Evolutionary conservation across 2,113 vertebrate genomes (phyloP), one percentile per base, ranked within the genome.

Genomic region (Melanerpes formicivorus): DNA sequence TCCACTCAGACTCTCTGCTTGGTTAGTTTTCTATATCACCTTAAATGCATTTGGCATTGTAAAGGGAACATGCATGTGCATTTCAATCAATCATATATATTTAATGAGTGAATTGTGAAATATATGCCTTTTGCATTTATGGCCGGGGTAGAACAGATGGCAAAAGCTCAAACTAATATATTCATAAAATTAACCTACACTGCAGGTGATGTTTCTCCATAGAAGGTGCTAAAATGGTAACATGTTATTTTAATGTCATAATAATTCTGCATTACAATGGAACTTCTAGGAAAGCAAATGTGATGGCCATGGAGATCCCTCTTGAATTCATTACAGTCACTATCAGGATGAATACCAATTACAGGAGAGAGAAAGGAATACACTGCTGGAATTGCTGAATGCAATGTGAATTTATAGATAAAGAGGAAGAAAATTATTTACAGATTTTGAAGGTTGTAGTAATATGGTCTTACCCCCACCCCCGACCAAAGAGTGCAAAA

Each of bases 101-200:
- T 80, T 90, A 95, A 96, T 92, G 82, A 94, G 86, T 75, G 83
- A 95, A 93, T 86, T 96, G 87, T 84, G 76, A 92, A 94, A 85
- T 94, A 92, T 21, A 52, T 87, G 92, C 76, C 52, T 77, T 95
- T 76, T 87, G 88, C 79, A 80, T 95, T 95, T 92, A 78, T 91
- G 93, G 69, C 6, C 73, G 60, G 81, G 77, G 17, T 58, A 71
- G 90, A 96, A 96, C 93, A 97, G 95, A 96, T 93, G 95, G 96
- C 84, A 88, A 91, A 92, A 78, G 42, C 90, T 94, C 87, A 87
- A 79, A 71, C 30, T 90, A 94, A 95, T 93, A 67, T 71, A 93
- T 92, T 94, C 80, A 74, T 48, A 84, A 92, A 94, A 96, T 91
- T 92, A 92, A 95, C 86, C 88, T 75, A 46, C 3, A 15, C 93